Evolutionary conservation across 2,113 vertebrate species (phyloP).

Genomic region (Lampris megalopsis): DNA sequence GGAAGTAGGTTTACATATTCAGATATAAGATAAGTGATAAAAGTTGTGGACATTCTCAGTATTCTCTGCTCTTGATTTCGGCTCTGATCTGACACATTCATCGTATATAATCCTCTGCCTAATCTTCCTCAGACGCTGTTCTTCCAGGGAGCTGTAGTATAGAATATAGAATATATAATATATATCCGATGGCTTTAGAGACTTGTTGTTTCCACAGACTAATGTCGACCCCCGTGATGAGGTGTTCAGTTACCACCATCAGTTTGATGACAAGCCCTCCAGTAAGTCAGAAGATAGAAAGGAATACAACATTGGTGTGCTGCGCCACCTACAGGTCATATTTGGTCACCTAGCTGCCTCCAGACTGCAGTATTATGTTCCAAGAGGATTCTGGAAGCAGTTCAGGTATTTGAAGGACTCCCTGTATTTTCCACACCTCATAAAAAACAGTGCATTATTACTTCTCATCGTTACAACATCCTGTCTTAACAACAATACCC

Average conservation of each 20-base stretch:
- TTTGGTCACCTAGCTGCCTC: conserved; percentile 98
- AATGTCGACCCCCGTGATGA: conserved; percentile 98
- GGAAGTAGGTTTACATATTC: too few species aligned
- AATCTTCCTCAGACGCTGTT: too few species aligned
- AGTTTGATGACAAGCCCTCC: conserved; percentile 96
- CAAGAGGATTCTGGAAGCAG: conserved; percentile 99
- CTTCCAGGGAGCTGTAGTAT: too few species aligned
- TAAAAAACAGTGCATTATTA: too few species aligned
- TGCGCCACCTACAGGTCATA: conserved; percentile 97
- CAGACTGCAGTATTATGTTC: conserved; percentile 97
- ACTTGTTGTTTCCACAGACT: conserved; percentile 82
- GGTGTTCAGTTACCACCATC: conserved; percentile 98
- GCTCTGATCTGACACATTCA: too few species aligned
- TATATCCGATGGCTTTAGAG: neutral
- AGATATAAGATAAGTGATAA: too few species aligned
- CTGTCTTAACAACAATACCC: neutral
- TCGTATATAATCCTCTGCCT: too few species aligned
- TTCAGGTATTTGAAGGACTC: conserved; percentile 85
- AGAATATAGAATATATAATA: neutral
- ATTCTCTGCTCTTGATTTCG: too few species aligned
- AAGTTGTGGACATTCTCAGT: too few species aligned
- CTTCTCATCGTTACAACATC: neutral
- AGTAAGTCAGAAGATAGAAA: conserved; percentile 98
- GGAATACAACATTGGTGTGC: conserved; percentile 99
- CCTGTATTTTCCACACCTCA: neutral